A percentile compares a stretch with the other conserved stretches of the same genome.
These are phyloP conservation scores for Cacoxenus indagator DNA, from an alignment of 2,888 invertebrate genomes.

Conservation along the genomic window DNA sequence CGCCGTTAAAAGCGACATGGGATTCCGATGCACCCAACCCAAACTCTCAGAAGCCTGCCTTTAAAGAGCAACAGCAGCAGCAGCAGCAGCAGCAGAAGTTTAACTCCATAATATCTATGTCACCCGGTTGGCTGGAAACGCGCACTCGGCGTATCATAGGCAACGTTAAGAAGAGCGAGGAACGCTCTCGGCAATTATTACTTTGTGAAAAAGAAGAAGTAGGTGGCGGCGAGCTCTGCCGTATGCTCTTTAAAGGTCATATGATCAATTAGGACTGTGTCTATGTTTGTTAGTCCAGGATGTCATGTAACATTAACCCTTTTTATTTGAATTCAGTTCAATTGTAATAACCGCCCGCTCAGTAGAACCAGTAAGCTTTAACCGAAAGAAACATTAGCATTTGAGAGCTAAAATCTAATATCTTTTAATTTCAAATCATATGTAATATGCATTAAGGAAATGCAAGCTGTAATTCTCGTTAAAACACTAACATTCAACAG, in stretches of 20 bases:
- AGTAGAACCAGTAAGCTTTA: no score
- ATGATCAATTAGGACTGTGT: slow-evolving; percentile 38
- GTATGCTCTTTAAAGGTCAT: slow-evolving; percentile 59
- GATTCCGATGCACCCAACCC: background rate
- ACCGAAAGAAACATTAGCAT: no score
- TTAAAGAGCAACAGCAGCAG: background rate
- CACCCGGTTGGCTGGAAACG: slow-evolving; percentile 50
- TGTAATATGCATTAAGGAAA: no score
- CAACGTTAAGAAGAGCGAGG: slow-evolving; percentile 59
- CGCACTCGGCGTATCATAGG: slow-evolving; percentile 57
- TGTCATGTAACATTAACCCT: slow-evolving; percentile 34
- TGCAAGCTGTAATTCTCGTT: no score
- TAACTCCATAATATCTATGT: slow-evolving; percentile 4
- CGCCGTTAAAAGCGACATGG: background rate
- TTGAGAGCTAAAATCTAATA: no score
- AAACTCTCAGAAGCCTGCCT: no score
- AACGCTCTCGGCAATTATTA: slow-evolving; percentile 55
- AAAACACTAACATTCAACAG: no score
- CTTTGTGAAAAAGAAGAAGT: slow-evolving; percentile 50
- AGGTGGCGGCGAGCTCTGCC: slow-evolving; percentile 57
- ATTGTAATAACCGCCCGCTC: no score
- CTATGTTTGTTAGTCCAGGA: slow-evolving; percentile 7
- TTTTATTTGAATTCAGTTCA: no score
- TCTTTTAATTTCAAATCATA: no score
- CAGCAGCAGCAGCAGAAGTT: slow-evolving; percentile 26